Conservation (phyloP, 2,113 vertebrate genomes). For the Ahaetulla prasina region DNA sequence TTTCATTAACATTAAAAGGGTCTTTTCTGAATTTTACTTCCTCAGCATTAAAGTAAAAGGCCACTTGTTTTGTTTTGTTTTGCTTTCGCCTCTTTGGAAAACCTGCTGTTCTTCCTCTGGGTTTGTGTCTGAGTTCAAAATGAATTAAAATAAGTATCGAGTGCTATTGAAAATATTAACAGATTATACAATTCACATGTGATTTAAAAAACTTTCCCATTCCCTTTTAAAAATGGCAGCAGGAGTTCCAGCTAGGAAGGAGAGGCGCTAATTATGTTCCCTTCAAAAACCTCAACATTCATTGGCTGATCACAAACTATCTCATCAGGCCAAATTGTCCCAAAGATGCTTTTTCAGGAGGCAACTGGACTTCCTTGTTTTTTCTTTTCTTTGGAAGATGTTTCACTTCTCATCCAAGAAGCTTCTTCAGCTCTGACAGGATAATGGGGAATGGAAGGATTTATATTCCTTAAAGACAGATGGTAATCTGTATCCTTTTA, state of each 20-base stretch:
- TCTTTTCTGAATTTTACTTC: not conserved
- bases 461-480: too few species aligned
- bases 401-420: too few species aligned
- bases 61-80: not conserved
- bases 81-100: not conserved
- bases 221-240: not conserved
- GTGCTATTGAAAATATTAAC: not conserved
- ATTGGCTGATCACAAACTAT: not conserved
- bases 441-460: too few species aligned
- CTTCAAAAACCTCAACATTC: not conserved
- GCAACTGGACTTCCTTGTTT: too few species aligned
- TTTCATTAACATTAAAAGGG: not conserved
- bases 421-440: too few species aligned
- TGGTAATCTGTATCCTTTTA: too few species aligned
- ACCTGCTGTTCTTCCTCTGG: not conserved
- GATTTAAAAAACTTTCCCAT: not conserved
- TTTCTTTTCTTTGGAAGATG: too few species aligned
- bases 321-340: not conserved
- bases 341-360: too few species aligned
- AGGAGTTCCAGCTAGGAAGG: not conserved
- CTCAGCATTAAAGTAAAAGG: not conserved
- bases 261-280: not conserved
- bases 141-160: not conserved
- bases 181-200: not conserved
- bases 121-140: not conserved